These are phyloP conservation scores for Ashinkailepas kermadecensis DNA, from an alignment of 2,888 invertebrate genomes.

Conservation along the genomic window DNA sequence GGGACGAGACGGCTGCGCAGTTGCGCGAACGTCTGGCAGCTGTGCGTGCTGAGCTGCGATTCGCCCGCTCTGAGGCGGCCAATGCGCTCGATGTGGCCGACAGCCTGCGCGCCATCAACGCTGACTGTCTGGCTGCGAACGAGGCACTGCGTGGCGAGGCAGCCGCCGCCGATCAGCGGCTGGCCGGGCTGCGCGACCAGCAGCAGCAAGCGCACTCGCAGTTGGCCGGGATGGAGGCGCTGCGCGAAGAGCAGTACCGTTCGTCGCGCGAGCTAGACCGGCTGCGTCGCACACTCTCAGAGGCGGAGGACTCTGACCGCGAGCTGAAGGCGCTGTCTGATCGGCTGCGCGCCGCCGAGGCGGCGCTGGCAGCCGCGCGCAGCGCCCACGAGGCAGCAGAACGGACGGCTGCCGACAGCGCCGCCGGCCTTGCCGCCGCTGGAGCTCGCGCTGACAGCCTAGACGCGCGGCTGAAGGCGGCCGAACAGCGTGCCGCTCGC, in stretches of 20 bases:
- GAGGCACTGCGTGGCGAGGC: not conserved
- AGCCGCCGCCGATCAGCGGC: not conserved
- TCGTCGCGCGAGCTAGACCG: not conserved
- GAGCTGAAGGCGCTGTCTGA: not conserved
- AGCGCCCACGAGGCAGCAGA: not conserved
- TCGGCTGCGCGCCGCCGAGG: not conserved
- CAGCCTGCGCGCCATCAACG: not conserved
- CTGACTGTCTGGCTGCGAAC: not conserved
- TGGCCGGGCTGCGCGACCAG: not conserved
- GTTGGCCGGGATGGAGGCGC: not conserved
- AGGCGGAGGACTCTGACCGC: slow-evolving; percentile 4
- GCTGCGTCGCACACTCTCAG: not conserved
- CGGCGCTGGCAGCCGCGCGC: not conserved
- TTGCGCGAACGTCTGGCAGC: not conserved
- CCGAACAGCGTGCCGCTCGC: not conserved
- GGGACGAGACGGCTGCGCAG: not conserved
- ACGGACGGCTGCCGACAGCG: not conserved
- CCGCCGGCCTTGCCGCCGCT: not conserved
- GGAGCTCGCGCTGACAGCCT: not conserved
- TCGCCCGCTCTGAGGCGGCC: not conserved
- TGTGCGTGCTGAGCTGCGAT: not conserved
- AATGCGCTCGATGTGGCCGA: not conserved
- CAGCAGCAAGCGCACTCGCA: not conserved
- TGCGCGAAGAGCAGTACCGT: not conserved
- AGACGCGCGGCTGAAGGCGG: not conserved